Base-by-base conservation (phyloP, 2,888 invertebrate species). In the Tiliacea citrago region DNA sequence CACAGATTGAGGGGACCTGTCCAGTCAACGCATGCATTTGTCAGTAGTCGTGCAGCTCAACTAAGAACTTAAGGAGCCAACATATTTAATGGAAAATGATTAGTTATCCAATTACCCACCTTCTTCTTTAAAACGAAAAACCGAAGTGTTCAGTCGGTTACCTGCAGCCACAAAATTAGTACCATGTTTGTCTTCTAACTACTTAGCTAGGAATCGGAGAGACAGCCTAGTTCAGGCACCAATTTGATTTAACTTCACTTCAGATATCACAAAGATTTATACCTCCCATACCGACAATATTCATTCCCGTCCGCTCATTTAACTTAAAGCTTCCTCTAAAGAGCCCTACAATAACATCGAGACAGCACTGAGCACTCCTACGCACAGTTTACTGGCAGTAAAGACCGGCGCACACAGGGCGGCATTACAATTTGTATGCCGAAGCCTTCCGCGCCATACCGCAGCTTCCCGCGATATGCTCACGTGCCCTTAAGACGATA, bases 361-460 rank as follows among this genome's bases (percentile, higher is more conserved):
- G 76, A 76, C 82, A 73, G 81, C 49, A 74, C 67, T 35, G 55
- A 62, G 53, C 29, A 84, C 81, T 84, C 82, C 82, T 73, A 82
- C 82, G 84, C 84, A 62, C 35, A 82, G 55, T 81, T 84, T 51
- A 72, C 62, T 58, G 49, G 49, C 55, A 42, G 29, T 72, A 55
- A 71, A 72, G 66, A 12, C 18, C 6, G 39, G n/a, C 39, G 66
- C n/a, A 12, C 55, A 66, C 7, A 18, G 18, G 7, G 7, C 6
- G n/a, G 10, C 16, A 53, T 29, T 57, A 8, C 8, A 16, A 57
- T 57, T 24, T 29, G 57, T 57, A 57, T 29, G 29, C 8, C 29
- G 8, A 29, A 16, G 3, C 29, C 3, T 57, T 57, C 57, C 24
- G 29, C 16, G 24, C 8, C 8, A 29, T 57, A 24, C 24, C 7